Conservation (phyloP, 1,140 invertebrate genomes). For the Tetranychus cinnabarinus region DNA sequence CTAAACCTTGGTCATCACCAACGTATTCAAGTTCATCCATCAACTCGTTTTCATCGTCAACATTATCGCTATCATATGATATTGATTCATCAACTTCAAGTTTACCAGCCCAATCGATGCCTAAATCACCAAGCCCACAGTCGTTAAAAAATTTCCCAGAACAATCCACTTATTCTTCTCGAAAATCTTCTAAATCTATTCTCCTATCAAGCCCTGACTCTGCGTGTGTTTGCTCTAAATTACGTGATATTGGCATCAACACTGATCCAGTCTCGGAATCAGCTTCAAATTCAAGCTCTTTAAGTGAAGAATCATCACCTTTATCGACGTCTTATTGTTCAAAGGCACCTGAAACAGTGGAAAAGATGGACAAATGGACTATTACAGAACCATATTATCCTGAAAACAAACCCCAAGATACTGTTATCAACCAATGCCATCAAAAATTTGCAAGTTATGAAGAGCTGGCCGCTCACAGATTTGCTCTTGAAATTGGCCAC, state of each 20-base stretch:
- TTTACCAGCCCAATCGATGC: not conserved
- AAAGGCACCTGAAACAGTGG: no score
- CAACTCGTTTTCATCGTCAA: not conserved
- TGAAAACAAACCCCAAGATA: no score
- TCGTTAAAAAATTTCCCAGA: not conserved
- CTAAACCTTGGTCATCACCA: no score
- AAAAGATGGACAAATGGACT: no score
- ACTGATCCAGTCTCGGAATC: not conserved
- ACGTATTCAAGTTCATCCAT: no score
- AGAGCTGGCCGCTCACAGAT: not conserved
- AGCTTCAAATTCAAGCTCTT: not conserved
- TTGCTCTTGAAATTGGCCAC: not conserved
- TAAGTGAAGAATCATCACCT: not conserved
- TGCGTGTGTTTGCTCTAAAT: not conserved
- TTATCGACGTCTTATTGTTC: not conserved
- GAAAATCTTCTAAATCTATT: not conserved
- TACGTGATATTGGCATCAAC: not conserved
- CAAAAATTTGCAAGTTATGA: not conserved
- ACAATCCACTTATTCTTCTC: not conserved
- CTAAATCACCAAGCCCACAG: not conserved
- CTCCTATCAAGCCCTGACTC: not conserved
- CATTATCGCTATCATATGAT: not conserved
- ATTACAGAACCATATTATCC: no score
- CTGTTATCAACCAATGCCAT: no score
- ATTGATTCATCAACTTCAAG: not conserved